phyloP scores from a whole-genome alignment of 2,113 vertebrate species.

The Cebidichthys violaceus region DNA sequence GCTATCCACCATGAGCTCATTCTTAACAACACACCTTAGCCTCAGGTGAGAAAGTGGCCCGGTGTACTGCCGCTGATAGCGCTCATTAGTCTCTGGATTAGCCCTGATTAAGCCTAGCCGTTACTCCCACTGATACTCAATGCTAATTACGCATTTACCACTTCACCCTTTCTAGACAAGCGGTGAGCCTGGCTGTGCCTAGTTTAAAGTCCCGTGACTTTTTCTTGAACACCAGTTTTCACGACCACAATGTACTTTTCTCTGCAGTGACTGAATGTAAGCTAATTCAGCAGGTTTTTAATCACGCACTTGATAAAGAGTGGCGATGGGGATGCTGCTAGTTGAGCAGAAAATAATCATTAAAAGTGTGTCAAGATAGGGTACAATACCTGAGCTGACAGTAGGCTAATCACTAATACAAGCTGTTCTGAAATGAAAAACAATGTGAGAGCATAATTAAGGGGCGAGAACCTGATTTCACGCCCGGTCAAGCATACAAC shows the following conservation, averaged over 20 bases:
- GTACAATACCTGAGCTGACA: constrained; percentile 10
- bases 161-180: constrained; percentile 45
- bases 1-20: constrained; percentile 43
- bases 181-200: constrained; percentile 28
- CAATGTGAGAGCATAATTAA: constrained; percentile 35
- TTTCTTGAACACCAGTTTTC: constrained; percentile 7
- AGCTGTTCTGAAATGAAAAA: constrained; percentile 39
- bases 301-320: not conserved
- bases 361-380: not conserved
- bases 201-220: not conserved
- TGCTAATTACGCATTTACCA: constrained; percentile 53
- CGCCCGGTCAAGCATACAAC: constrained; percentile 36
- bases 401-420: constrained; percentile 10
- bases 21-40: constrained; percentile 62
- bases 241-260: not conserved
- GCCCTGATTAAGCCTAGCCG: constrained; percentile 64
- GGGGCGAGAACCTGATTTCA: constrained; percentile 36
- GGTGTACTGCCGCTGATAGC: constrained; percentile 49
- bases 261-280: constrained; percentile 9
- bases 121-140: constrained; percentile 60
- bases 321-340: not conserved
- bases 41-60: constrained; percentile 68
- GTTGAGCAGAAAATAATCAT: constrained; percentile 10
- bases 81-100: constrained; percentile 76
- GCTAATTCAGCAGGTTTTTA: constrained; percentile 21